Evolutionary conservation across 2,888 invertebrate species (phyloP), one percentile per base, ranked within the genome.

Genomic region (Myopa tessellatipennis): DNA sequence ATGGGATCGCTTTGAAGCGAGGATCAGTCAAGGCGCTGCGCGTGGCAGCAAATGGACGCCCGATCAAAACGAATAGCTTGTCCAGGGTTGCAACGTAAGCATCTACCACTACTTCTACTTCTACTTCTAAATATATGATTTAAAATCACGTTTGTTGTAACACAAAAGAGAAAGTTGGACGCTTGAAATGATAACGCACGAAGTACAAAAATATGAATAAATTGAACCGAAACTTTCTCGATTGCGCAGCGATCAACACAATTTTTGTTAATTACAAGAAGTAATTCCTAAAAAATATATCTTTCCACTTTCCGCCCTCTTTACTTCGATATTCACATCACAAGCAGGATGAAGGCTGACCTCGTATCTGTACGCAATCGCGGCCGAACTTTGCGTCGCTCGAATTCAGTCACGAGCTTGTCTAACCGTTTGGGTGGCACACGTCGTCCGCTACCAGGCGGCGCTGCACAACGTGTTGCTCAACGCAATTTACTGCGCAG

Each of bases 41-140:
- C 73, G 81, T 88, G 77, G 87, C 84, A 77, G 85, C 87, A 74
- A 86, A 84, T 80, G 89, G 90, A 82, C 87, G 84, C 80, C 84
- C 88, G 77, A 82, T 87, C 79, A 86, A 87, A 81, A 84, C 88
- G 26, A 89, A 87, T 82, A 89, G 87, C 81, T 81, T 86, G 79
- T 83, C 86, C 80, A 85, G 87, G 80, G 81, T 88, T 82, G 88
- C 89, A 88, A 89, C 90, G 89, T 89, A 89, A 89, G 89, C 84
- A 86, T 82, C 81, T 79, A 78, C 52, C 16, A 34, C 38, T 38
- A 10, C 10, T 58, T n/a, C 18, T 78, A 10, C 10, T 58, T n/a
- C 18, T 78, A 74, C 74, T 38, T 26, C 65, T 61, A 38, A 14
- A 45, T 50, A 55, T 60, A 76, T 65, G 69, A 61, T 63, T 70